A percentile compares a stretch with the other conserved stretches of the same genome.
Evolutionary conservation across 2,888 invertebrate genomes (phyloP).

Genomic region (Willowsia nigromaculata): DNA sequence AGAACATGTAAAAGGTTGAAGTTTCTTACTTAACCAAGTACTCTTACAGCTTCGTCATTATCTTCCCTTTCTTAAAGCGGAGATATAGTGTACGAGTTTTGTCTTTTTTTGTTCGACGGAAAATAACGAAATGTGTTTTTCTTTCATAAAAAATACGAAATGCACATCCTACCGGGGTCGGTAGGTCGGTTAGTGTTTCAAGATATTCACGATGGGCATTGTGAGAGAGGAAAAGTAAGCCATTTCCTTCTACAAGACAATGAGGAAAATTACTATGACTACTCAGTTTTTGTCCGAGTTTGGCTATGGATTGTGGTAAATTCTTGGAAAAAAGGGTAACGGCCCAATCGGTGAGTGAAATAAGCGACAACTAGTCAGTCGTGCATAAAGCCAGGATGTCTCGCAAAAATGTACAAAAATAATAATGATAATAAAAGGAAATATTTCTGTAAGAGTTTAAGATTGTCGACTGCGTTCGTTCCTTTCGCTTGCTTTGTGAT

Average conservation of each 20-base stretch:
- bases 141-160: neutral
- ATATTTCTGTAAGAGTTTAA: neutral
- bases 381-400: too few species aligned
- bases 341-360: conserved; percentile 50
- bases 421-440: conserved; percentile 8
- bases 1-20: too few species aligned
- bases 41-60: too few species aligned
- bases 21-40: too few species aligned
- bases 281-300: too few species aligned
- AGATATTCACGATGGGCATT: neutral
- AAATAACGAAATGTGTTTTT: too few species aligned
- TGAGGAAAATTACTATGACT: neutral
- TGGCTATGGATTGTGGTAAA: conserved; percentile 24
- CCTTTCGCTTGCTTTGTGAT: neutral
- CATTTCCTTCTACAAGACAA: conserved; percentile 10
- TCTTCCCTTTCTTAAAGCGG: too few species aligned
- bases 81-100: too few species aligned
- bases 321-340: conserved; percentile 11
- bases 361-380: conserved; percentile 61
- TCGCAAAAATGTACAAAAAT: neutral
- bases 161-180: neutral
- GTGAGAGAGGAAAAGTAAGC: conserved; percentile 48
- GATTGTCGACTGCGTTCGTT: neutral
- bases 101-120: too few species aligned
- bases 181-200: neutral